Base-by-base conservation (phyloP, 2,888 invertebrate genomes). In the Drosophila austrosaltans region DNA sequence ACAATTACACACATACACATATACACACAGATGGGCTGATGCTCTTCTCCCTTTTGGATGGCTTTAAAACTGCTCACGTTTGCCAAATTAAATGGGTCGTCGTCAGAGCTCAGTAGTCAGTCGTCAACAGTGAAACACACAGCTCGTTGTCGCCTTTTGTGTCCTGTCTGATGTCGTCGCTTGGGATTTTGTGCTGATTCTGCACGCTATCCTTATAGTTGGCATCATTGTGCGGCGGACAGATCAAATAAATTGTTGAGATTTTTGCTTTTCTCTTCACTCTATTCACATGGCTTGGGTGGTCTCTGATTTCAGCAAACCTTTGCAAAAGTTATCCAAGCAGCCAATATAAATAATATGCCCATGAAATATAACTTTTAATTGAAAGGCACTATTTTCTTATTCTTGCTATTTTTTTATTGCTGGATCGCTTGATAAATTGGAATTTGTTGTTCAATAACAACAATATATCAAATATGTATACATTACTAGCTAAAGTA, bases 61-160 rank as follows among this genome's bases (percentile, higher is more conserved):
- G 25, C 76, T 83, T 85, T 78, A 87, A 87, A 87, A 84, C 87
- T 82, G 87, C 88, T 74, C 87, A 87, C 87, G 87, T 87, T 87
- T 87, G 88, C 88, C 89, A 87, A 89, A 87, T 87, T 89, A 89
- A 87, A 87, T 85, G 87, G 83, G 82, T 48, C 25, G 48, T 87
- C 87, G 78, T 77, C 81, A 73, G 79, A 69, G 53, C n/a, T 40
- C 53, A 44, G 28, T 28, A 30, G 28, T 28, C 58, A 53, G 53
- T 16, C 62, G 7, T 36, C 30, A 53, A 36, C 59, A 53, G 64
- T 53, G 63, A 36, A 36, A 28, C 36, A 53, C 68, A 66, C 57
- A 32, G 70, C 12, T 72, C 71, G 72, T 77, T 82, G 78, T 78
- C 78, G 87, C 82, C 83, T 69, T 75, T 76, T 73, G 72, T 69